Percentiles rank a stretch among this genome's conserved stretches.
Evolutionary conservation across 1,140 invertebrate species (phyloP).

Genomic region (Caenorhabditis briggsae): DNA sequence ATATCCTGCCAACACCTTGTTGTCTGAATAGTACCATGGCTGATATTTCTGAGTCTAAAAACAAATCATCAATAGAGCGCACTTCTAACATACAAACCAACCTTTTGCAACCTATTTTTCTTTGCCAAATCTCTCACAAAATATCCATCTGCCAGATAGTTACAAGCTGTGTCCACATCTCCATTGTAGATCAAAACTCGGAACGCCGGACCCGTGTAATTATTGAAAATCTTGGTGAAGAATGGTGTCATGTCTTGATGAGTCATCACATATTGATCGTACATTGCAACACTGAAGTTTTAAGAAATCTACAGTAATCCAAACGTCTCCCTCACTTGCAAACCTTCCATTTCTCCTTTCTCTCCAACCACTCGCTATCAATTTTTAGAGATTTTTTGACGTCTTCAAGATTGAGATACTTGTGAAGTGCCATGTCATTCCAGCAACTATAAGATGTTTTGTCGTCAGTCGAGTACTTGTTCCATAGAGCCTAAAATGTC

Average conservation of each 20-base stretch:
- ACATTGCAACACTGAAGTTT: slow-evolving; percentile 7
- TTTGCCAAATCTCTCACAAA: slow-evolving; percentile 76
- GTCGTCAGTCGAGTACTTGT: slow-evolving; percentile 64
- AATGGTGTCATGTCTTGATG: slow-evolving; percentile 41
- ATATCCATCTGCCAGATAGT: slow-evolving; percentile 81
- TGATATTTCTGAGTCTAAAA: slow-evolving; percentile 15
- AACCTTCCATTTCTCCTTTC: slow-evolving; percentile 30
- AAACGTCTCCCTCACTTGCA: slow-evolving; percentile 60
- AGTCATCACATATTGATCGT: slow-evolving; percentile 54
- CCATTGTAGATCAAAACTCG: slow-evolving; percentile 80
- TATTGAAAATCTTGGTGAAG: slow-evolving; percentile 25
- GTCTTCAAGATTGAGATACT: slow-evolving; percentile 58
- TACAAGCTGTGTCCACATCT: slow-evolving; percentile 81
- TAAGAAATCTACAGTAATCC: background rate
- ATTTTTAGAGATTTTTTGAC: slow-evolving; percentile 37
- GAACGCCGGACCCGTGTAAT: slow-evolving; percentile 51
- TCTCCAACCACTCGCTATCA: slow-evolving; percentile 51
- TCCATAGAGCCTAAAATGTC: slow-evolving; percentile 53
- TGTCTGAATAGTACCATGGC: slow-evolving; percentile 33
- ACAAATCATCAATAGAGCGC: background rate
- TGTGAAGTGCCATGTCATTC: slow-evolving; percentile 60
- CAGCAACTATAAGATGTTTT: slow-evolving; percentile 65
- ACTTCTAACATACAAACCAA: background rate
- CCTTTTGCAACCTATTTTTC: slow-evolving; percentile 35
- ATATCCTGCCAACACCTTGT: background rate